phyloP scores from a whole-genome alignment of 2,888 invertebrate genomes.

The Dynastes grantii region DNA sequence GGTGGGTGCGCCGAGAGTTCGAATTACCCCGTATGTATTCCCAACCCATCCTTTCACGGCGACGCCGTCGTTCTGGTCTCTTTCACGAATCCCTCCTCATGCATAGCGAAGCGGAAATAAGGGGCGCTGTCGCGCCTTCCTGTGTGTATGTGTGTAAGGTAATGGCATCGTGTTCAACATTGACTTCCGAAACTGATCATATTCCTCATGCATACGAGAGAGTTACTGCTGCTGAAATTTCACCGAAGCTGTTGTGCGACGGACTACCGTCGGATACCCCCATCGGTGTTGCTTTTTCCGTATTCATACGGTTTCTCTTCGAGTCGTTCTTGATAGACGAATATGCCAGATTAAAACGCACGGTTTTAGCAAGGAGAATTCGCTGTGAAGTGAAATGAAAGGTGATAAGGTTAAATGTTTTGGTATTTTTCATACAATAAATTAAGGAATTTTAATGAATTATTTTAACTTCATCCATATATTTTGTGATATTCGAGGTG shows the following conservation, averaged over 20 bases:
- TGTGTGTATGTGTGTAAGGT: constrained; percentile 31
- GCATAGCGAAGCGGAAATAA: constrained; percentile 57
- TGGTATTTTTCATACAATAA: too few relatives aligned
- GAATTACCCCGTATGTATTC: too few relatives aligned
- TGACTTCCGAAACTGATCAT: constrained; percentile 54
- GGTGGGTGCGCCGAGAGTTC: too few relatives aligned
- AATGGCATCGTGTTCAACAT: constrained; percentile 52
- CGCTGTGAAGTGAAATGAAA: neutral
- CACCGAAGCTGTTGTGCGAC: neutral
- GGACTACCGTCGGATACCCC: neutral
- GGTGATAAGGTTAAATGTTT: neutral
- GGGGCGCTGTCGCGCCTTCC: constrained; percentile 6
- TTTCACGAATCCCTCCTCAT: constrained; percentile 56
- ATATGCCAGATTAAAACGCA: constrained; percentile 6
- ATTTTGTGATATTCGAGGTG: too few relatives aligned
- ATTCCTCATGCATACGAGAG: constrained; percentile 53
- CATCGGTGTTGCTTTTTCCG: constrained; percentile 44
- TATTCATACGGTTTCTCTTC: constrained; percentile 48
- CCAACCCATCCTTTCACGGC: neutral
- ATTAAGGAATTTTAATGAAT: too few relatives aligned
- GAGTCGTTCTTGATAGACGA: neutral
- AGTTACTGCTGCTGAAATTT: constrained; percentile 41
- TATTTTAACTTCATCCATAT: too few relatives aligned
- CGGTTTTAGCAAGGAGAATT: neutral
- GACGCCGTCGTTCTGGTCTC: constrained; percentile 15